phyloP scores from a whole-genome alignment of 2,888 invertebrate species.

The Drosophila prostipennis region DNA sequence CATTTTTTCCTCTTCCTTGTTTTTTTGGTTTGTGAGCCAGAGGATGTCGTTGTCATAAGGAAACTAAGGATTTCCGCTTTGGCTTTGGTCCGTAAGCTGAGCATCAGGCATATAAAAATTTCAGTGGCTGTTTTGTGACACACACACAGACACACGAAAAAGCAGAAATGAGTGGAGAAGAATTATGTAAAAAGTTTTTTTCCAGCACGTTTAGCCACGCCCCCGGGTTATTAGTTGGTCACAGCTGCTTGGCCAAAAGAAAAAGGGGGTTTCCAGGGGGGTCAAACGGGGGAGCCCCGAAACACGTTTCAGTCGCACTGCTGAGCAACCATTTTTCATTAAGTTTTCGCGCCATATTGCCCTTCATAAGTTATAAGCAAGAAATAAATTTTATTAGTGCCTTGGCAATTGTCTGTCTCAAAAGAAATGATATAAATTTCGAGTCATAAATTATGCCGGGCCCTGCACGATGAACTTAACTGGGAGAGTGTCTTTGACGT shows the following conservation, averaged over 20 bases:
- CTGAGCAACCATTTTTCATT: constrained; percentile 65
- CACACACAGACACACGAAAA: constrained; percentile 29
- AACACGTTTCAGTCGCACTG: constrained; percentile 31
- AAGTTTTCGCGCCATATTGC: constrained; percentile 65
- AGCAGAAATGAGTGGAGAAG: constrained; percentile 27
- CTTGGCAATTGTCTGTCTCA: constrained; percentile 51
- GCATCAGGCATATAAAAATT: constrained; percentile 46
- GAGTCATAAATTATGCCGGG: constrained; percentile 57
- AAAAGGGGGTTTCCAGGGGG: constrained; percentile 3
- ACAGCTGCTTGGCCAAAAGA: constrained; percentile 50
- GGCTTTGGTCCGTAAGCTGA: constrained; percentile 35
- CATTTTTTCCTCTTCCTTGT: constrained; percentile 32
- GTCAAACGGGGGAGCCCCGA: neutral
- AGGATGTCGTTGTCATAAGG: constrained; percentile 51
- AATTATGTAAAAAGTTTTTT: constrained; percentile 59
- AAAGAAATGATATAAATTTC: constrained; percentile 56
- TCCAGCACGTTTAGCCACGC: constrained; percentile 48
- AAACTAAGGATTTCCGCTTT: constrained; percentile 53
- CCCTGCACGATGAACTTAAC: constrained; percentile 51
- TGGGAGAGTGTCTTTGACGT: constrained; percentile 53
- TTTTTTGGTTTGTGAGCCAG: constrained; percentile 33
- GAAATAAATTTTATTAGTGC: constrained; percentile 59
- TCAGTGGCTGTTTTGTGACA: constrained; percentile 34
- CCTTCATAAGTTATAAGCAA: constrained; percentile 42
- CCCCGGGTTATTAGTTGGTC: constrained; percentile 54